Conservation (phyloP, 2,888 invertebrate genomes). For the Julus scanicus region DNA sequence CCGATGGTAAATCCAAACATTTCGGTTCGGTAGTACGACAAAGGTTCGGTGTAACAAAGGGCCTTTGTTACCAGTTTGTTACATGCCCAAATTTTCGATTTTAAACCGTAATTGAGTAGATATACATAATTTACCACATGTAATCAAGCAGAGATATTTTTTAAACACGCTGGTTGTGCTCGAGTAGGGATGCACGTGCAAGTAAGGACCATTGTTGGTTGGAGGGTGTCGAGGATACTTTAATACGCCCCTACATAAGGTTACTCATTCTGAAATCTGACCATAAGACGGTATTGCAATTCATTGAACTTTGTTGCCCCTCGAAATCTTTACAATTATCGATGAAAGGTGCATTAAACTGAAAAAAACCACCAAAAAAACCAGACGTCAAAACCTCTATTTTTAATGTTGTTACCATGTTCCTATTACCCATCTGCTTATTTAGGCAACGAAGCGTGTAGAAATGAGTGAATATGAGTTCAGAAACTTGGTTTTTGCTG, state of each 20-base stretch:
- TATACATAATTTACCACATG: background rate
- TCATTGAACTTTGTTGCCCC: background rate
- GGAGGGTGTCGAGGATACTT: background rate
- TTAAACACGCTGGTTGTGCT: background rate
- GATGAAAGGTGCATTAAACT: constrained; percentile 19
- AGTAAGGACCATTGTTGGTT: background rate
- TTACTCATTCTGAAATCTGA: background rate
- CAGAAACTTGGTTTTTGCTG: background rate
- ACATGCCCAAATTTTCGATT: background rate
- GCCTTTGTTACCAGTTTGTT: background rate
- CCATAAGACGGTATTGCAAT: background rate
- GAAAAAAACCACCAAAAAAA: background rate
- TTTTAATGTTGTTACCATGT: background rate
- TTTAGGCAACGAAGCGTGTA: background rate
- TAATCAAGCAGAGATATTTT: background rate
- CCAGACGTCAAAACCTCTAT: background rate
- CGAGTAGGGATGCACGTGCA: background rate
- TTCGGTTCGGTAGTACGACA: background rate
- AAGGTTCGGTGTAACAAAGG: no score
- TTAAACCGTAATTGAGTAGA: background rate
- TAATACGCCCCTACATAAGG: background rate
- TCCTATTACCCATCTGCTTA: constrained; percentile 19
- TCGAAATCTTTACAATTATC: background rate
- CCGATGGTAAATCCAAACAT: background rate
- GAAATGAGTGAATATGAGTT: background rate